These are phyloP conservation scores for Micromussa lordhowensis DNA, from an alignment of 92 coral and sea anemone species.

Conservation along the genomic window DNA sequence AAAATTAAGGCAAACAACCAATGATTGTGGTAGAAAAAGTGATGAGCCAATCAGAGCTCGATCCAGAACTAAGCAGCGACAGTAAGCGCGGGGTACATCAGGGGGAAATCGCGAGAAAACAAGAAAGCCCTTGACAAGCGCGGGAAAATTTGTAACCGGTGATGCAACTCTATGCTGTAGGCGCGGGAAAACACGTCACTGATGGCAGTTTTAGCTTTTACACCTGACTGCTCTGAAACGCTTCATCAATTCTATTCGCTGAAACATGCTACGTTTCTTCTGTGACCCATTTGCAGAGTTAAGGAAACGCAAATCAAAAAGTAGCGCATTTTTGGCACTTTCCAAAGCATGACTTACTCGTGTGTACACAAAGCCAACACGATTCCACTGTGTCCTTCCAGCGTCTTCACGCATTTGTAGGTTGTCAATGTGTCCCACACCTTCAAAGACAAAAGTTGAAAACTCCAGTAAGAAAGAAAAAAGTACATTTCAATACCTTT, in stretches of 20 bases:
- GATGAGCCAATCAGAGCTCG: neutral
- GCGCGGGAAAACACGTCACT: neutral
- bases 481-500: neutral
- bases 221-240: neutral
- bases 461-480: neutral
- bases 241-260: neutral
- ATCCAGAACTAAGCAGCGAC: neutral
- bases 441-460: constrained; percentile 41
- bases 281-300: neutral
- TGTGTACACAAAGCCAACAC: constrained; percentile 95
- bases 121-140: neutral
- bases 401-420: constrained; percentile 93
- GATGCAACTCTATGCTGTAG: too few species aligned
- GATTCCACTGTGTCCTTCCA: constrained; percentile 96
- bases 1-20: neutral
- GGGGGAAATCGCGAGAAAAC: neutral
- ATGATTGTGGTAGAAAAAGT: neutral
- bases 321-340: neutral
- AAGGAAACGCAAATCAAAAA: too few species aligned
- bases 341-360: constrained; percentile 70
- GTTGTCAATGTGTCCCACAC: constrained; percentile 99
- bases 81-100: neutral
- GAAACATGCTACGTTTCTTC: neutral
- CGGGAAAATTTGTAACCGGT: too few species aligned
- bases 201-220: neutral